Evolutionary conservation across 2,888 invertebrate species (phyloP).

Genomic region (Perizoma affinitatum): DNA sequence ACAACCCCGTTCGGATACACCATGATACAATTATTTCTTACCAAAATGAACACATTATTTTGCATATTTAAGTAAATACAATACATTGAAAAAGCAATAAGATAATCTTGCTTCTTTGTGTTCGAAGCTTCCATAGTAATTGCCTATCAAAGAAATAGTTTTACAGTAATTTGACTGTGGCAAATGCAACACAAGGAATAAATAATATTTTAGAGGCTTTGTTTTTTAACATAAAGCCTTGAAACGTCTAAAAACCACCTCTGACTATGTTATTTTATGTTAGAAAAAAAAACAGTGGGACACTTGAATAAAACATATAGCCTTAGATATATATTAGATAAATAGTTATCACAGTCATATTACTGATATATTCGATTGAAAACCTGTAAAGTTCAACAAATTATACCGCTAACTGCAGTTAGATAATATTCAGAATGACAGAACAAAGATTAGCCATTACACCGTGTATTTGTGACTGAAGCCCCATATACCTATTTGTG

Average conservation of each 20-base stretch:
- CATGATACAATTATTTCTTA: slow-evolving; percentile 62
- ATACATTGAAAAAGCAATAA: slow-evolving; percentile 21
- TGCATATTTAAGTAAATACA: slow-evolving; percentile 37
- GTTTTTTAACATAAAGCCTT: no score
- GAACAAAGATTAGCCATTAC: slow-evolving; percentile 79
- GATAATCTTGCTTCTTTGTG: not conserved
- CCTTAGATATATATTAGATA: not conserved
- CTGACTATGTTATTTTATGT: no score
- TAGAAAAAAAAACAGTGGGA: no score
- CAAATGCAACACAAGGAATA: no score
- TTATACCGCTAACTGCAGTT: slow-evolving; percentile 38
- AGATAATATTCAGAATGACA: slow-evolving; percentile 61
- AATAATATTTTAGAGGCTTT: no score
- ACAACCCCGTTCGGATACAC: slow-evolving; percentile 73
- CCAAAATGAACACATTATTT: slow-evolving; percentile 64
- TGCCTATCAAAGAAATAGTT: slow-evolving; percentile 31
- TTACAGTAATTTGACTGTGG: slow-evolving; percentile 26
- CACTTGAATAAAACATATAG: no score
- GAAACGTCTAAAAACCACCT: no score
- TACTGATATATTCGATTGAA: slow-evolving; percentile 7
- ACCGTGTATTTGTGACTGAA: slow-evolving; percentile 77
- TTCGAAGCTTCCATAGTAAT: slow-evolving; percentile 2
- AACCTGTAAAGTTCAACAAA: slow-evolving; percentile 18
- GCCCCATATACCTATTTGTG: slow-evolving; percentile 75
- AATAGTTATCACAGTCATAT: slow-evolving; percentile 2